These are phyloP conservation scores for Acanthisitta chloris DNA, from an alignment of 2,113 vertebrate species.

Conservation along the genomic window DNA sequence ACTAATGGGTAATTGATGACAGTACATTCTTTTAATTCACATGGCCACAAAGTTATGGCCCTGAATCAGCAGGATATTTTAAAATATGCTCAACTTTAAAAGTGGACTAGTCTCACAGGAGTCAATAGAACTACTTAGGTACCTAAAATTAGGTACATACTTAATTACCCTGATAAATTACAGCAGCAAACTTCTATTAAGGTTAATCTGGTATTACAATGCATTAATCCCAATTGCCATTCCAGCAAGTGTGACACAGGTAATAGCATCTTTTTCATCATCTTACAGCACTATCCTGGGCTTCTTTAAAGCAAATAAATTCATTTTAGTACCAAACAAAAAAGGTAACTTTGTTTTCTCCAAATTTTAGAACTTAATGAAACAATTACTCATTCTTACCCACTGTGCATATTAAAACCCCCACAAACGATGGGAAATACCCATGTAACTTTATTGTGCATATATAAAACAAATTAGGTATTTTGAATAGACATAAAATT, in stretches of 20 bases:
- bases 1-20: not conserved
- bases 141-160: constrained; percentile 31
- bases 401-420: not conserved
- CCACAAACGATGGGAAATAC: not conserved
- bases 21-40: not conserved
- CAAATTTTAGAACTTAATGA: not conserved
- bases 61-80: not conserved
- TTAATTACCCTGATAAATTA: constrained; percentile 29
- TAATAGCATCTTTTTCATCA: not conserved
- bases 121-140: not conserved
- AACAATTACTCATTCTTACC: not conserved
- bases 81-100: not conserved
- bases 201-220: constrained; percentile 39
- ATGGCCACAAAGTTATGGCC: not conserved
- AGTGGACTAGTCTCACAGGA: not conserved
- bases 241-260: not conserved
- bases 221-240: constrained; percentile 11
- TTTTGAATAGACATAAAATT: not conserved
- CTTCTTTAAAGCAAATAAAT: not conserved
- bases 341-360: not conserved
- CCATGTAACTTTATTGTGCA: not conserved
- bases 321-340: not conserved
- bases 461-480: not conserved
- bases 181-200: not conserved
- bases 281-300: not conserved